Evolutionary conservation across 1,140 invertebrate species (phyloP).

Genomic region (Neodiprion virginianus): DNA sequence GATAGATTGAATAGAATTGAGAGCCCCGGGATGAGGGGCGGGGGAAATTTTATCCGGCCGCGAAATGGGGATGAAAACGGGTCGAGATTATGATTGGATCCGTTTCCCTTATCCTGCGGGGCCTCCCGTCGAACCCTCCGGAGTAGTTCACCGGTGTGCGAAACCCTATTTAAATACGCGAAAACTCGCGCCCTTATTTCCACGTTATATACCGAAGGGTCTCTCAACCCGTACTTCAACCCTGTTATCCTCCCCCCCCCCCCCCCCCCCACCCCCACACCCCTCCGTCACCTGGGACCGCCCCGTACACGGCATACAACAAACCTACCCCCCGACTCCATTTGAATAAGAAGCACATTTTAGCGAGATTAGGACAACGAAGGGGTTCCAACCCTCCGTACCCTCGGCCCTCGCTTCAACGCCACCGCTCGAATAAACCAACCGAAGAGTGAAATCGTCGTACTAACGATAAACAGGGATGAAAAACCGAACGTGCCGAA

Average conservation of each 20-base stretch:
- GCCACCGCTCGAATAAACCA: not conserved
- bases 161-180: slow-evolving; percentile 12
- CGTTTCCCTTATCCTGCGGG: not conserved
- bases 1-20: not conserved
- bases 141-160: not conserved
- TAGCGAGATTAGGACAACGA: slow-evolving; percentile 14
- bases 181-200: slow-evolving; percentile 8
- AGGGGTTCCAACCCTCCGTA: not conserved
- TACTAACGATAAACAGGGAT: too few relatives aligned
- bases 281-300: not conserved
- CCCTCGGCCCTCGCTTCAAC: not conserved
- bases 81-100: slow-evolving; percentile 11
- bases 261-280: not conserved
- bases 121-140: slow-evolving; percentile 3
- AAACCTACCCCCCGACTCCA: not conserved
- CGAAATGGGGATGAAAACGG: slow-evolving; percentile 4
- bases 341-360: slow-evolving; percentile 14
- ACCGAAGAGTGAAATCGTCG: not conserved
- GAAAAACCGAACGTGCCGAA: not conserved
- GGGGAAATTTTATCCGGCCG: slow-evolving; percentile 4
- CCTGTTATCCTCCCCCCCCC: not conserved
- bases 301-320: slow-evolving; percentile 3
- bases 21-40: not conserved
- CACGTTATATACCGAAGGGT: not conserved
- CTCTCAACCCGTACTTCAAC: not conserved